phyloP scores from a whole-genome alignment of 1,140 invertebrate genomes.

The Bombus turneri region DNA sequence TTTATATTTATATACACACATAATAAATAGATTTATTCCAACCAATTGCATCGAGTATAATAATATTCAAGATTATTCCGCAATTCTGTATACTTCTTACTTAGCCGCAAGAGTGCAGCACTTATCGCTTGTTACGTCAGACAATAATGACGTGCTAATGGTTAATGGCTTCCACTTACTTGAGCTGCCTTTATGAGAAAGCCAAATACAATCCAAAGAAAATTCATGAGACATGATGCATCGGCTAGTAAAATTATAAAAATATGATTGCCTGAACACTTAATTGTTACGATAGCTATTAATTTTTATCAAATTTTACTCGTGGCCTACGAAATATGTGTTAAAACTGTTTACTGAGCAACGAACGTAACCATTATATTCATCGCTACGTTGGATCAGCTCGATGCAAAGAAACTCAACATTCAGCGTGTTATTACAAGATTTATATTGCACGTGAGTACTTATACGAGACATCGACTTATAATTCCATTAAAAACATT shows the following conservation, averaged over 20 bases:
- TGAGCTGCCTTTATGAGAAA: constrained; percentile 74
- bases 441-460: constrained; percentile 78
- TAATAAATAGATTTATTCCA: background rate
- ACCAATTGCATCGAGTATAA: constrained; percentile 27
- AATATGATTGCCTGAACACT: constrained; percentile 74
- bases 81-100: background rate
- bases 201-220: constrained; percentile 77
- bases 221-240: constrained; percentile 78
- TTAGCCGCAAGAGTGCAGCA: constrained; percentile 60
- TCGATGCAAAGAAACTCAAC: constrained; percentile 76
- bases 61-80: constrained; percentile 14
- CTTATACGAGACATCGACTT: constrained; percentile 1
- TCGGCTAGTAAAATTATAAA: constrained; percentile 71
- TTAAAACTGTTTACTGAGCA: constrained; percentile 64
- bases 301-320: constrained; percentile 64
- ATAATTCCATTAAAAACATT: background rate
- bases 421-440: constrained; percentile 68
- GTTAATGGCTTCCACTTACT: constrained; percentile 76
- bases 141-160: constrained; percentile 73
- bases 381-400: constrained; percentile 69
- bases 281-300: constrained; percentile 61
- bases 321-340: constrained; percentile 65
- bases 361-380: constrained; percentile 72
- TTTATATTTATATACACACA: constrained; percentile 1
- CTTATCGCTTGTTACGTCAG: constrained; percentile 68